A percentile compares a stretch with the other conserved stretches of the same genome.
Conservation (phyloP, 2,888 invertebrate genomes). For the Agonum fuliginosum region DNA sequence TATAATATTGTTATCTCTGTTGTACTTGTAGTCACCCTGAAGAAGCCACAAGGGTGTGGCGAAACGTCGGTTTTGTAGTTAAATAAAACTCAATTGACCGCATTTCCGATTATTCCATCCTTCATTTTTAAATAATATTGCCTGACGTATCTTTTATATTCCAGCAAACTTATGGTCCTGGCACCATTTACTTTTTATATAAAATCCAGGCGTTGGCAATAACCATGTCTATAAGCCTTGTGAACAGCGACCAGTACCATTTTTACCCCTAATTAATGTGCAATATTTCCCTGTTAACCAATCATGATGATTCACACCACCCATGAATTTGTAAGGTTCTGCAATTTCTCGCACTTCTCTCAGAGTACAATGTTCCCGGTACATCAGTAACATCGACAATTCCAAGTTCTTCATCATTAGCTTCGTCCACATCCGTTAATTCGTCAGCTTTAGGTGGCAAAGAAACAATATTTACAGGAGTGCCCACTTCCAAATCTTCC, state of each 20-base stretch:
- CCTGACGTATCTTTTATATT: neutral
- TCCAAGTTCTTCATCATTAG: neutral
- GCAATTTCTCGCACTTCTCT: neutral
- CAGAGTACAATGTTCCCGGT: neutral
- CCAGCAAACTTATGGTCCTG: neutral
- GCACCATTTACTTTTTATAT: neutral
- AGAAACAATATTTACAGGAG: neutral
- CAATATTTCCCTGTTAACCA: neutral
- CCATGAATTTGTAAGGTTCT: neutral
- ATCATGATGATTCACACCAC: neutral
- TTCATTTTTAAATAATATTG: neutral
- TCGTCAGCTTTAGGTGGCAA: neutral
- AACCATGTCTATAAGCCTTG: no score
- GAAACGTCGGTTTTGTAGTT: no score
- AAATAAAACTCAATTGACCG: no score
- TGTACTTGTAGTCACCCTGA: no score
- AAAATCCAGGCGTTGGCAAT: neutral
- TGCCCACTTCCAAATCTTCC: neutral
- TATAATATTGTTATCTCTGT: no score
- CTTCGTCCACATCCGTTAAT: neutral
- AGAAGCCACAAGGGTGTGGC: no score
- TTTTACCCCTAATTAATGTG: neutral
- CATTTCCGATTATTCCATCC: no score
- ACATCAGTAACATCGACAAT: neutral
- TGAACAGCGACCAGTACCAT: neutral